Conservation (phyloP, 1,140 invertebrate species). For the Aphis craccivora region DNA sequence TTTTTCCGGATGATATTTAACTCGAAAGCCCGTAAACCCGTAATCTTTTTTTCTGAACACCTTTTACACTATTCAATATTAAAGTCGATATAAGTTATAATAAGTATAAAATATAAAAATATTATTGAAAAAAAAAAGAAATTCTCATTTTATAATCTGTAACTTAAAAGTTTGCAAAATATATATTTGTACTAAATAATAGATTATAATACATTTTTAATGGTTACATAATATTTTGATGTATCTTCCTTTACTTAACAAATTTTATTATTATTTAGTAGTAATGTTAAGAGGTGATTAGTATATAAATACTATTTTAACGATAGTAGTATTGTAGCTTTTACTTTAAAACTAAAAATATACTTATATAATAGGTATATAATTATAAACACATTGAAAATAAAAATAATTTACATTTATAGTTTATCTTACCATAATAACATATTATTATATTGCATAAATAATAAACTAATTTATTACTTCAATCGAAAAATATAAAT, state of each 20-base stretch:
- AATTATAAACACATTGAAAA: neutral
- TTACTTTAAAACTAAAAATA: neutral
- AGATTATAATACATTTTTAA: neutral
- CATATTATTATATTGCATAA: neutral
- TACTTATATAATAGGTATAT: neutral
- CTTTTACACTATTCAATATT: no score
- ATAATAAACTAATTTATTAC: neutral
- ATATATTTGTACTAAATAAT: neutral
- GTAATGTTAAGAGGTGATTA: neutral
- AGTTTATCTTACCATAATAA: neutral
- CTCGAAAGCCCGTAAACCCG: no score
- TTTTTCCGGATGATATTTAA: no score
- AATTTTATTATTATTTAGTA: neutral
- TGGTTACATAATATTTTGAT: neutral
- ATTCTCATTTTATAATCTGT: neutral
- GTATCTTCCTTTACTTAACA: neutral
- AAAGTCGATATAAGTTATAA: no score
- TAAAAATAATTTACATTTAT: neutral
- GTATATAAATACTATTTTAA: conserved; percentile 4
- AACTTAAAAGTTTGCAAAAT: neutral
- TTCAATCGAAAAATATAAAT: neutral
- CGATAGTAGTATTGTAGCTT: neutral
- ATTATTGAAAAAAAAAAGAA: neutral
- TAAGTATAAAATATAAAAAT: no score
- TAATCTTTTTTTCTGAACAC: no score